Evolutionary conservation across 2,888 invertebrate genomes (phyloP).

Genomic region (Diarsia brunnea): DNA sequence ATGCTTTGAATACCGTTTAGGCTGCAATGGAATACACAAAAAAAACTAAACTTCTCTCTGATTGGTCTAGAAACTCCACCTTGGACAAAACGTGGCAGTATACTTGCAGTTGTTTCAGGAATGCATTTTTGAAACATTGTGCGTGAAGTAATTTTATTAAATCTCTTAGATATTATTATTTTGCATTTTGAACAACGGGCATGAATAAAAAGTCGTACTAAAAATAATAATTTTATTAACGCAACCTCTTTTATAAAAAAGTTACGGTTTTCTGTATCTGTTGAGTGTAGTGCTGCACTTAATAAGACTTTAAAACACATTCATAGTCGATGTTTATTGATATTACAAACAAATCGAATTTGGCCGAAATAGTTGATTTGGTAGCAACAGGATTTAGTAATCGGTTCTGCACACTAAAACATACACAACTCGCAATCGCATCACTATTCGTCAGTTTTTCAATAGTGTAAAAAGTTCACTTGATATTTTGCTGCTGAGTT

Average conservation of each 20-base stretch:
- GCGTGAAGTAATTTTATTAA: background rate
- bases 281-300: background rate
- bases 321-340: background rate
- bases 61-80: conserved; percentile 86
- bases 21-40: conserved; percentile 43
- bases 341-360: background rate
- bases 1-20: conserved; percentile 38
- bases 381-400: no score
- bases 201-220: fast-evolving
- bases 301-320: background rate
- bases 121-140: conserved; percentile 21
- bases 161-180: background rate
- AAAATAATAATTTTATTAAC: background rate
- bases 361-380: background rate
- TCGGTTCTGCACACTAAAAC: background rate
- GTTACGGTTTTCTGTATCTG: conserved; percentile 39
- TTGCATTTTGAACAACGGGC: no score
- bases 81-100: conserved; percentile 88
- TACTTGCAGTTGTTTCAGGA: conserved; percentile 20
- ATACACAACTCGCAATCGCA: conserved; percentile 26
- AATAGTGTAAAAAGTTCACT: conserved; percentile 60
- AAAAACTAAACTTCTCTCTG: conserved; percentile 66
- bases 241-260: background rate
- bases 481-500: conserved; percentile 64
- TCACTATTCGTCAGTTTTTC: conserved; percentile 62